Evolutionary conservation across 1,140 invertebrate genomes (phyloP).

Genomic region (Mercenaria mercenaria): DNA sequence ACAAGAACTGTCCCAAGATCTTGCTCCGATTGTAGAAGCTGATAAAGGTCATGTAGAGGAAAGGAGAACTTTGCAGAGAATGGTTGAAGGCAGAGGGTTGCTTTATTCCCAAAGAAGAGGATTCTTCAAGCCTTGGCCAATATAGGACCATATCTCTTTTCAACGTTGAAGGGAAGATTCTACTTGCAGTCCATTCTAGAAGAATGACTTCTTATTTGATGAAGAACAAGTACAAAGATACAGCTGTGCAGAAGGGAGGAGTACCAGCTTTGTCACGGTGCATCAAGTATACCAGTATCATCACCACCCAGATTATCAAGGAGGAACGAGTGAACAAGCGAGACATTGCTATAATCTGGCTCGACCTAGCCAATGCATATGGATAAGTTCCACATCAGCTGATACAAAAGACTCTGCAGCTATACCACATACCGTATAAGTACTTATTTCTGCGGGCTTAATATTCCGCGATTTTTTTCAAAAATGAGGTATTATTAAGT

Average conservation of each 20-base stretch:
- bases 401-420: conserved; percentile 26
- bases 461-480: too few species aligned
- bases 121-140: not conserved
- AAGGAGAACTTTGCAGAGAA: conserved; percentile 6
- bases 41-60: conserved; percentile 52
- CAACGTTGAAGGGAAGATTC: conserved; percentile 36
- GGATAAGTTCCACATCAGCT: conserved; percentile 54
- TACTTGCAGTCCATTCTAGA: not conserved
- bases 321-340: conserved; percentile 53
- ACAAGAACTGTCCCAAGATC: conserved; percentile 53
- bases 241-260: conserved; percentile 62
- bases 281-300: conserved; percentile 44
- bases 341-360: conserved; percentile 65
- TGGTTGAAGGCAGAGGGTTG: conserved; percentile 34
- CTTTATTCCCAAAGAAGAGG: conserved; percentile 32
- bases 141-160: conserved; percentile 2
- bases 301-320: conserved; percentile 44
- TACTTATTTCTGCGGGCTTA: too few species aligned
- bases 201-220: conserved; percentile 30
- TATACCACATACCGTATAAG: conserved; percentile 57
- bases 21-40: conserved; percentile 1
- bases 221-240: conserved; percentile 44
- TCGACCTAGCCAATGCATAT: conserved; percentile 70
- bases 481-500: too few species aligned
- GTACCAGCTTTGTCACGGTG: conserved; percentile 51